Percentiles rank a stretch among this genome's conserved stretches.
Conservation (phyloP, 2,797 vertebrate species). For the Rhynchonycteris naso region DNA sequence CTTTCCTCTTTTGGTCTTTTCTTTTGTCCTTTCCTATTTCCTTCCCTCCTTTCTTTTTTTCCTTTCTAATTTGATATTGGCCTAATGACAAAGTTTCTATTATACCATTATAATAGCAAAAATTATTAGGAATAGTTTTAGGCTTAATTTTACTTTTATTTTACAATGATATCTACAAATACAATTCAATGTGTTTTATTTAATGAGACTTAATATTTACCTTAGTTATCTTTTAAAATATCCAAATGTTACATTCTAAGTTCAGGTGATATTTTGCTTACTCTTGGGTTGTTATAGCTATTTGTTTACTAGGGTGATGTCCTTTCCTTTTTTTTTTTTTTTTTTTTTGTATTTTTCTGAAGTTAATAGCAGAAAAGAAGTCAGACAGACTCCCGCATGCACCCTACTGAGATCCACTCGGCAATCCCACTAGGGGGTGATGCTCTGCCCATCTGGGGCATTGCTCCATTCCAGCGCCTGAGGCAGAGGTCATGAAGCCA, state of each 20-base stretch:
- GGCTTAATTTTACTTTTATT: not conserved
- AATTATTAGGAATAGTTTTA: constrained; percentile 22
- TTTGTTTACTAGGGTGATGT: not conserved
- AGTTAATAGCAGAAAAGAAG: too few species aligned
- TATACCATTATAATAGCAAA: not conserved
- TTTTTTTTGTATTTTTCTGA: not conserved
- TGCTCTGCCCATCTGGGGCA: too few species aligned
- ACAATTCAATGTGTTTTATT: not conserved
- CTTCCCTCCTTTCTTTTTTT: not conserved
- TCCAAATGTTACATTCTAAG: not conserved
- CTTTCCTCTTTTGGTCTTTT: not conserved
- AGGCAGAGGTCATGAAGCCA: too few species aligned
- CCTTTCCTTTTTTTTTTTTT: constrained; percentile 34
- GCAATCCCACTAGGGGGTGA: too few species aligned
- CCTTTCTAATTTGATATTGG: not conserved
- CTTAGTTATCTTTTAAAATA: not conserved
- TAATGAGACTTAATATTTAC: not conserved
- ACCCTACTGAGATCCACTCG: too few species aligned
- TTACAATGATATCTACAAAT: not conserved
- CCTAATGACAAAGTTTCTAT: too few species aligned
- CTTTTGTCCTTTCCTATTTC: too few species aligned
- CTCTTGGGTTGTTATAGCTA: not conserved
- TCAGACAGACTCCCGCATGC: too few species aligned
- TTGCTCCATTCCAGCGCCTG: too few species aligned
- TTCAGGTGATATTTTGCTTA: not conserved